Percentiles rank a stretch among this genome's conserved stretches.
Conservation (phyloP, 2,888 invertebrate genomes). For the Phytoseiulus persimilis region DNA sequence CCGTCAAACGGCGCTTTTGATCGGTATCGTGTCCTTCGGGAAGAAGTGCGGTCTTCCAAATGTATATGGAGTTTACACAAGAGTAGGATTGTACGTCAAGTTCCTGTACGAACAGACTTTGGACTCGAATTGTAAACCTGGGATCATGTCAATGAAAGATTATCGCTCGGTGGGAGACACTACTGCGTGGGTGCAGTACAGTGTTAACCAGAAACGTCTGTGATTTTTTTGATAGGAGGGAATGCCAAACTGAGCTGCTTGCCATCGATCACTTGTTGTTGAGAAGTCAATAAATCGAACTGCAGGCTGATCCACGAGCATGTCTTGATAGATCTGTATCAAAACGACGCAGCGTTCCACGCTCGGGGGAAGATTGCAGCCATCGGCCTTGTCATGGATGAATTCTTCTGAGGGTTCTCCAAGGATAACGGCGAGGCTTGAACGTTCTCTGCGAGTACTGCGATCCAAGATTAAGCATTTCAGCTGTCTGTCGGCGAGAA, state of each 20-base stretch:
- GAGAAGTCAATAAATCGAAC: background rate
- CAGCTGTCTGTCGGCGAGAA: no score
- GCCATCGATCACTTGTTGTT: background rate
- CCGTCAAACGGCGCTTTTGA: constrained; percentile 41
- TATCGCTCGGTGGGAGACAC: constrained; percentile 16
- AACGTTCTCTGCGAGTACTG: no score
- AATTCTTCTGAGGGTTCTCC: no score
- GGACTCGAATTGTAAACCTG: constrained; percentile 42
- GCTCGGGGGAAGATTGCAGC: no score
- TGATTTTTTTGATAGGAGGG: background rate
- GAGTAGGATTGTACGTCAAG: constrained; percentile 41
- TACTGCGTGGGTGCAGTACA: background rate
- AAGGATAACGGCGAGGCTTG: no score
- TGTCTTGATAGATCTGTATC: no score
- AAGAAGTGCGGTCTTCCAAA: constrained; percentile 41
- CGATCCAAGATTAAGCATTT: no score
- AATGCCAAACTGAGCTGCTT: background rate
- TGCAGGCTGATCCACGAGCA: background rate
- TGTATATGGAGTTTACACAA: constrained; percentile 43
- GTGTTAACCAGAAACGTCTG: constrained; percentile 17
- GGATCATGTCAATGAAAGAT: constrained; percentile 38
- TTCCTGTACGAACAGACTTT: constrained; percentile 41
- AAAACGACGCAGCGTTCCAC: no score
- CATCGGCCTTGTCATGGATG: no score
- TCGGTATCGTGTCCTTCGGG: constrained; percentile 43